A percentile compares a stretch with the other conserved stretches of the same genome.
phyloP scores from a whole-genome alignment of 2,113 vertebrate species.

The Pseudonaja textilis region DNA sequence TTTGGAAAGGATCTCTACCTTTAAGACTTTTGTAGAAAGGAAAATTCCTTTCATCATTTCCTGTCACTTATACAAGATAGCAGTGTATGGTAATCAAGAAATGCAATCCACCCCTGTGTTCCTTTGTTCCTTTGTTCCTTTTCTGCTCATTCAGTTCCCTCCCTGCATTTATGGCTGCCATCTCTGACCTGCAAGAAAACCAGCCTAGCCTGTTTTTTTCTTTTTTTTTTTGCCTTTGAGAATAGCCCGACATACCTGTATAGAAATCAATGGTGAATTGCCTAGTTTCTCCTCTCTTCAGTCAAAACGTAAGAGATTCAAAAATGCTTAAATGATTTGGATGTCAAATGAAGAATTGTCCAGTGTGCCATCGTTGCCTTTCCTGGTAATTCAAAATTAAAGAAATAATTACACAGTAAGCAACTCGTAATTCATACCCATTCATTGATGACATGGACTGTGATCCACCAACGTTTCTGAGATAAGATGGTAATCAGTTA shows the following conservation, averaged over 20 bases:
- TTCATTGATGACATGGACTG: background rate
- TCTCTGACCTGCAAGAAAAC: background rate
- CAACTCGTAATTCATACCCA: background rate
- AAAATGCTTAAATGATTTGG: background rate
- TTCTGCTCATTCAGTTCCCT: background rate
- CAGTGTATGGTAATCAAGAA: background rate
- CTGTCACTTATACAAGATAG: background rate
- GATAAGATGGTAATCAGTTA: background rate
- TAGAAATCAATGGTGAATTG: background rate
- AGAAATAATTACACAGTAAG: background rate
- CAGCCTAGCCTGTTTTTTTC: background rate
- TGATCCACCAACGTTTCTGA: background rate
- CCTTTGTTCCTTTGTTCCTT: background rate
- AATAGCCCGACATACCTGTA: background rate
- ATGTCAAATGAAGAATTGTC: background rate
- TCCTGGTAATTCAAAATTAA: background rate
- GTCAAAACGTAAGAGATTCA: background rate
- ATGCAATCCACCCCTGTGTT: background rate
- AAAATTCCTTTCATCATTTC: background rate
- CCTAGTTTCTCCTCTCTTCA: background rate
- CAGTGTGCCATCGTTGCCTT: background rate
- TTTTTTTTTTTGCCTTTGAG: background rate
- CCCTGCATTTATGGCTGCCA: background rate
- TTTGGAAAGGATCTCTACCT: background rate
- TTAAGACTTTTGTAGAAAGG: background rate